Evolutionary conservation across 2,113 vertebrate species (phyloP).

Genomic region (Halichoerus grypus): DNA sequence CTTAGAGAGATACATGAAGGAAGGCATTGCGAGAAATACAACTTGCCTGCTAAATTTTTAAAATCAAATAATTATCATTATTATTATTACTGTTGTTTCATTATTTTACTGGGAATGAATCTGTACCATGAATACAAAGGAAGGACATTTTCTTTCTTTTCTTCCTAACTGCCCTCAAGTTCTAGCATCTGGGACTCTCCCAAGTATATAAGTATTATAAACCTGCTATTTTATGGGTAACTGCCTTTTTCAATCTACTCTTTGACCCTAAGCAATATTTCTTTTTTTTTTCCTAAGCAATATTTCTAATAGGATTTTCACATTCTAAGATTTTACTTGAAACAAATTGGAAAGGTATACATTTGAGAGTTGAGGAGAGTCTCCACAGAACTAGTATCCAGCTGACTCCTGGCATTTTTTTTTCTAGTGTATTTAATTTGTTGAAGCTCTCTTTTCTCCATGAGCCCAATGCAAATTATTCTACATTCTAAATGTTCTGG

Average conservation of each 20-base stretch:
- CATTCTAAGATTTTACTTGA: background rate
- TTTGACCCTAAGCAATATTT: background rate
- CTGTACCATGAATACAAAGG: background rate
- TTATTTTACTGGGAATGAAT: background rate
- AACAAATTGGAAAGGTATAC: background rate
- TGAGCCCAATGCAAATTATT: background rate
- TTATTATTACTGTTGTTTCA: background rate
- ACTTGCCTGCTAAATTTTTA: background rate
- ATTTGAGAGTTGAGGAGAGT: background rate
- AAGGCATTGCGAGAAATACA: background rate
- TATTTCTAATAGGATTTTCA: background rate
- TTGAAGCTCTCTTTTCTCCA: background rate
- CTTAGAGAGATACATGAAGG: background rate
- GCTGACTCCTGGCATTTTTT: background rate
- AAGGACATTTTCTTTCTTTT: background rate
- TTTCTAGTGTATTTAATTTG: background rate
- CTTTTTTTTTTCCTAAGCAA: background rate
- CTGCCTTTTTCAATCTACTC: background rate
- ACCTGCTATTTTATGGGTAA: background rate
- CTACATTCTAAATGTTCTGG: background rate
- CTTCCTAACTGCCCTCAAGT: background rate
- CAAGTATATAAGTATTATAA: background rate
- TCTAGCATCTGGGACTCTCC: background rate
- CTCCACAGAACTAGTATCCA: background rate
- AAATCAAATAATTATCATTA: background rate